Evolutionary conservation across 1,140 invertebrate genomes (phyloP), one percentile per base, ranked within the genome.

Genomic region (Cardiocondyla obscurior): DNA sequence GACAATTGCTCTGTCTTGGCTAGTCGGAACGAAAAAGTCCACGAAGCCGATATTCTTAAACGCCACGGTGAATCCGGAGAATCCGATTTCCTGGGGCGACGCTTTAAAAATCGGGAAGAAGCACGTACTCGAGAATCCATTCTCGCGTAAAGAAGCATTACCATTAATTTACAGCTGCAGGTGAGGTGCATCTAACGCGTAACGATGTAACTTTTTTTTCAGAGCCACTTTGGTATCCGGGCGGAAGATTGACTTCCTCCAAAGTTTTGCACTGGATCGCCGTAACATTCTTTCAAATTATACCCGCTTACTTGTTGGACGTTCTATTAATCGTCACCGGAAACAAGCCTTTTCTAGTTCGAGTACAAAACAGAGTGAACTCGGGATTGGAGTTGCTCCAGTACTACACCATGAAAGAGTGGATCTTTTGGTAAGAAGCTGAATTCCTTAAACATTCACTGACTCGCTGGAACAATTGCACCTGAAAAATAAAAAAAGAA

Each of bases 371-470:
- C 16, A 95, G 95, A 60, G 95, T 97, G 6, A 95, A 94, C 7
- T 94, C 93, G 46, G 96, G 96, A 0, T 83, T 97, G 0, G 93
- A 95, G 74, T 93, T 97, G 0, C 92, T 99, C 0, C 96, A 98
- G 87, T 98, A 97, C 92, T 99, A 98, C 90, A 98, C 97, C 5
- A 97, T 96, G 2, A 96, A 97, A 89, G 94, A 97, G 87, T 99
- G 98, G 98, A 94, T 95, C 55, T 99, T 98, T 91, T 94, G 92
- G 88, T 95, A 94, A 88, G 93, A 42, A 39, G 14, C 69, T 49
- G 4, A 60, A 44, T 82, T 53, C 19, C 8, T 25, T 36, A 58
- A 33, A 30, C 44, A 22, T 3, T 7, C 33, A 22, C 70, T 3
- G n/a, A 25, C 19, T 58, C 8, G 3, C 30, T 33, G 0, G 3